Evolutionary conservation across 1,140 invertebrate species (phyloP), one percentile per base, ranked within the genome.

Genomic region (Calephelis nemesis): DNA sequence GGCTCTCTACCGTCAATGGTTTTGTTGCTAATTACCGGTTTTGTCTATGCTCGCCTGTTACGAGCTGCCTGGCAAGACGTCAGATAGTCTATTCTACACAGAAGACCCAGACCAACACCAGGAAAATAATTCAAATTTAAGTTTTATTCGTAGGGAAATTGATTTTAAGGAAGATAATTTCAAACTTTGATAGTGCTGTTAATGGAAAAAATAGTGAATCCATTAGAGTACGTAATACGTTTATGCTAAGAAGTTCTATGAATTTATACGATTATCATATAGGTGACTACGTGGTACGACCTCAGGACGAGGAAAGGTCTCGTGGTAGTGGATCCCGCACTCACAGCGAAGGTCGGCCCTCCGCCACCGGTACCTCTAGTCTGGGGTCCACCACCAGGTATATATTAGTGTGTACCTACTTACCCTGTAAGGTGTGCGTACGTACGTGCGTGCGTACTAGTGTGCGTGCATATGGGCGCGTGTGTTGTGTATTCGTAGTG

Each of bases 231-330:
- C 10, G 47, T 12, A 12, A 49, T 48, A 48, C 47, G 5, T 10
- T 9, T 49, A 5, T 5, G 10, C 10, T 10, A 49, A n/a, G 10
- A 5, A 5, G 15, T 15, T 3, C 15, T 15, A 7, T n/a, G n/a
- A 50, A 11, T 47, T 60, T 63, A 88, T 19, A 19, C 15, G 15
- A 19, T 19, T 19, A 19, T 19, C 15, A 19, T 19, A 19, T 87
- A 92, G 96, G 96, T 7, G 94, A 95, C 70, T 97, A 96, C 88
- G 95, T 96, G 52, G 96, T 96, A 10, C 96, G 96, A 79, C 95
- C 95, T 15, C 95, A 95, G 83, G 95, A 96, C 78, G 95, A 95
- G 76, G 94, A 94, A 68, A 94, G 94, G 79, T 93, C 94, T 52
- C 72, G 79, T 10, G 69, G 72, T 8, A 67, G 64, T 10, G 70